Base-by-base conservation (phyloP, 2,888 invertebrate genomes). In the Athalia cordata region DNA sequence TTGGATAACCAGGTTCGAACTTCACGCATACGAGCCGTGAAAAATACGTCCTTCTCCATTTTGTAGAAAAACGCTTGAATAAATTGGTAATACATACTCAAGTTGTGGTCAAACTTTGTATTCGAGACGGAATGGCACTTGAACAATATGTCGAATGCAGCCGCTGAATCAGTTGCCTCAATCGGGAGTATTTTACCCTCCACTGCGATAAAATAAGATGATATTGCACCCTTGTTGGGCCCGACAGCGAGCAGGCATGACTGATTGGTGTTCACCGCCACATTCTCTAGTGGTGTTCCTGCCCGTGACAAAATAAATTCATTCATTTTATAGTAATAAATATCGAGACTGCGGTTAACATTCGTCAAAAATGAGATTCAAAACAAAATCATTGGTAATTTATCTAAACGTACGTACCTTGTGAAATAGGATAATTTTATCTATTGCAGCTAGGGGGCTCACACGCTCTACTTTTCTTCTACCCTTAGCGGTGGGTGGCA, bases 101-200 rank as follows among this genome's bases (percentile, higher is more conserved):
- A 47, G n/a, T 74, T 76, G 6, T 9, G 6, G 3, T 80, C 59
- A n/a, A 57, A 80, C 3, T 13, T 45, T 9, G 75, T 77, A 43
- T 80, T 43, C 9, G 79, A 77, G 8, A 80, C 79, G 15, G 79
- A 77, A 29, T 80, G 75, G 59, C 75, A 75, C 75, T 77, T 74
- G 1, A 77, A 52, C 45, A 80, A 62, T 15, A 65, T 47, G 15
- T 77, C 70, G 15, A 80, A 80, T 45, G 80, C 80, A 61, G 77
- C 52, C 7, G 13, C 52, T 15, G 61, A 52, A 49, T 72, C 62
- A 0, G 45, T 76, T 6, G 80, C 15, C 29, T 49, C 59, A 5
- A 78, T 66, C 1, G 77, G 72, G 15, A 80, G 29, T 0, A 29
- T 50, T 9, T 70, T 13, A 29, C 29, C 29, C 2, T 29, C 29